Conservation (phyloP, 2,113 vertebrate species). For the Egretta garzetta region DNA sequence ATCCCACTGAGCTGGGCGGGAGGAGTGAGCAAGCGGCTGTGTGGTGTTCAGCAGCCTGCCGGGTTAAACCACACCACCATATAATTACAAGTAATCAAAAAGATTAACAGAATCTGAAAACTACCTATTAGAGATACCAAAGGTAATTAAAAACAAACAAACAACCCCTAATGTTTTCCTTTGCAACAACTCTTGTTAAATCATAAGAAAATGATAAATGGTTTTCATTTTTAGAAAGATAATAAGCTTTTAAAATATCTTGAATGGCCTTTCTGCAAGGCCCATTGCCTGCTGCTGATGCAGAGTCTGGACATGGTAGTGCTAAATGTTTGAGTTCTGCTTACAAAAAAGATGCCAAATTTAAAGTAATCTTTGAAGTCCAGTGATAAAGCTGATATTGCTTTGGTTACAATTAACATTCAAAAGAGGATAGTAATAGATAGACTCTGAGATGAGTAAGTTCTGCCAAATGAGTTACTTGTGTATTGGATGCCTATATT, state of each 20-base stretch:
- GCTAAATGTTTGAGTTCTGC: not conserved
- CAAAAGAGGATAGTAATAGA: not conserved
- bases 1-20: no score
- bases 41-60: no score
- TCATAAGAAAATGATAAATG: not conserved
- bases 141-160: constrained; percentile 14
- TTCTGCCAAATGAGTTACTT: not conserved
- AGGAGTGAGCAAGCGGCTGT: no score
- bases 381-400: not conserved
- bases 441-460: not conserved
- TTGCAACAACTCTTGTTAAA: not conserved
- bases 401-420: not conserved
- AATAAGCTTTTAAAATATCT: constrained; percentile 2
- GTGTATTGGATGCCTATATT: not conserved
- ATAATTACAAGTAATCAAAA: not conserved
- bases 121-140: not conserved
- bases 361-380: not conserved
- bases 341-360: not conserved
- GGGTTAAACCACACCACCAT: not conserved
- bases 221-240: not conserved
- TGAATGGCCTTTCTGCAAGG: not conserved
- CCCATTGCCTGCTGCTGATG: not conserved
- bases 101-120: not conserved
- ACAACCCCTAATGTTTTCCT: not conserved
- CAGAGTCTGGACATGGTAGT: not conserved